Evolutionary conservation across 2,113 vertebrate species (phyloP), one percentile per base, ranked within the genome.

Genomic region (Phoxinus phoxinus): DNA sequence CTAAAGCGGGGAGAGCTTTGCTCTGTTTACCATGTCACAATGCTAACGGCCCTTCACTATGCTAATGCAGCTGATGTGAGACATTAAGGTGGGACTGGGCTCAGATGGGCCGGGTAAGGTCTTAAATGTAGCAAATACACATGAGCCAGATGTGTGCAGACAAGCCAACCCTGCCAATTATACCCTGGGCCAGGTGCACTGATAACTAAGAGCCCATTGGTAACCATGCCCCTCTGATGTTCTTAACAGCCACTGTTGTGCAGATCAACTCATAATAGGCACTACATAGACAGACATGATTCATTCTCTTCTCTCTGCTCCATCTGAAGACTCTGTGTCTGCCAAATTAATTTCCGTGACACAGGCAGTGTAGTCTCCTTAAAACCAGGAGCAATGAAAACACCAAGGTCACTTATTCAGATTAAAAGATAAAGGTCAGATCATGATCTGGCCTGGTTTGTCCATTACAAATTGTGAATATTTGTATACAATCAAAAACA

Each of bases 41-140:
- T 93, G 92, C 92, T 94, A 95, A 95, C 92, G 84, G 92, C 93
- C 92, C 95, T 96, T 95, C 92, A 95, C 93, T 95, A 96, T 95
- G 95, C 93, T 94, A 95, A 96, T 96, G 91, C 89, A 85, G 87
- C 92, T 94, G 94, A 95, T 93, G 94, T 90, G 92, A 93, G 92
- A 93, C 92, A 93, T 93, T 93, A 94, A 93, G 41, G 89, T 92
- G 90, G 89, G 87, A 89, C 86, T 90, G 93, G 94, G 93, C 94
- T 95, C 95, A 95, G 95, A 94, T 95, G 94, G 93, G 91, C 92
- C 87, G 91, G 85, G 79, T 92, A 91, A 91, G 90, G 88, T 88
- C 91, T 89, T 91, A 91, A 93, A 93, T 94, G 93, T 94, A 91
- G 90, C 89, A 90, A 91, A 93, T 91, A 91, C 91, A 91, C 90